Conservation (phyloP, 2,888 invertebrate species). For the Galeopsomyia nigrocyanea region DNA sequence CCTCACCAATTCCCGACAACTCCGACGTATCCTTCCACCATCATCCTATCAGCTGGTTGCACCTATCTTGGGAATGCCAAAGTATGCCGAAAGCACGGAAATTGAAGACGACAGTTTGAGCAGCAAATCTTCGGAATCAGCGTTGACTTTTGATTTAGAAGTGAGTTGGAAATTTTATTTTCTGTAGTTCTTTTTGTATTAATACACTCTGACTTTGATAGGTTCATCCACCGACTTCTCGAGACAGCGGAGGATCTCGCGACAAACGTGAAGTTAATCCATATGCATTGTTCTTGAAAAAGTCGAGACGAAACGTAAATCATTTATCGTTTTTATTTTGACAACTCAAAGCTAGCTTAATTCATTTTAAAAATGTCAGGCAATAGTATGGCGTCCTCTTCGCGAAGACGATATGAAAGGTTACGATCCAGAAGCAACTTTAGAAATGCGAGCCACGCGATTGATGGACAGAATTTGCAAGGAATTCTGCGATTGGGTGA, state of each 20-base stretch:
- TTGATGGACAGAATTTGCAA: conserved; percentile 67
- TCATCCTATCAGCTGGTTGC: conserved; percentile 60
- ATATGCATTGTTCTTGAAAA: conserved; percentile 60
- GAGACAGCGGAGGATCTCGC: conserved; percentile 21
- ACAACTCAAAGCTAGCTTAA: not conserved
- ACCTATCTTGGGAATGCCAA: conserved; percentile 58
- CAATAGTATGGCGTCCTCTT: conserved; percentile 61
- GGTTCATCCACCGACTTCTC: conserved; percentile 60
- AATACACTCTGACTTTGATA: conserved; percentile 42
- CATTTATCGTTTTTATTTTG: not conserved
- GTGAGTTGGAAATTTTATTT: conserved; percentile 41
- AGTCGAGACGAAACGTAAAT: conserved; percentile 60
- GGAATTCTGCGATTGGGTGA: conserved; percentile 74
- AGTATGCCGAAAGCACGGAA: conserved; percentile 39
- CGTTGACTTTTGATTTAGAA: conserved; percentile 44
- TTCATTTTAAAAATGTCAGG: conserved; percentile 49
- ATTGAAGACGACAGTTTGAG: conserved; percentile 19
- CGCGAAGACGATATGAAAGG: conserved; percentile 58
- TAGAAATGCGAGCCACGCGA: conserved; percentile 59
- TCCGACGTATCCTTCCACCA: conserved; percentile 56
- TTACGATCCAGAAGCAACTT: conserved; percentile 63
- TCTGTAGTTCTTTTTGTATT: conserved; percentile 22
- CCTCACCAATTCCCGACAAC: conserved; percentile 55
- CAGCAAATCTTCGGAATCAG: conserved; percentile 4
- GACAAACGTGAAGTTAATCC: conserved; percentile 53